A percentile compares a stretch with the other conserved stretches of the same genome.
These are phyloP conservation scores for Heliornis fulica DNA, from an alignment of 2,113 vertebrate species.

Conservation along the genomic window DNA sequence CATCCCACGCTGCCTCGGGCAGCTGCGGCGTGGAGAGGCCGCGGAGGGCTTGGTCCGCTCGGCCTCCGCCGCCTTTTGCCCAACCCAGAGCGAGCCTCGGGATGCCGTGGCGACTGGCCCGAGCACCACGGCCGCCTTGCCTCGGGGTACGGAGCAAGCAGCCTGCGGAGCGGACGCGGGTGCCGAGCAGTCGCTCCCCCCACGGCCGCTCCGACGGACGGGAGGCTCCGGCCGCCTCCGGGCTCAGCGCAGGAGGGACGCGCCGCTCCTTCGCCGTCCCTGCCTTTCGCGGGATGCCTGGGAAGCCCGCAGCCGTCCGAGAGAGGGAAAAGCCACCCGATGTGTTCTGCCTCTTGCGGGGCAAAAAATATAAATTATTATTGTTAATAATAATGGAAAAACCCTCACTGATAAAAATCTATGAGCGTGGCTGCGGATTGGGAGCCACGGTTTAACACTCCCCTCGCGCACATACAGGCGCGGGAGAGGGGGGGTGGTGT, in stretches of 20 bases:
- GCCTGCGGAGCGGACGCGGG: background rate
- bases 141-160: background rate
- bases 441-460: background rate
- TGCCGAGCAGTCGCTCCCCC: background rate
- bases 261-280: background rate
- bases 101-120: accelerated
- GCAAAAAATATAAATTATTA: too few relatives aligned
- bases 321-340: background rate
- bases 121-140: background rate
- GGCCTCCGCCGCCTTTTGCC: background rate
- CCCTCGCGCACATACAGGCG: too few relatives aligned
- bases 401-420: background rate
- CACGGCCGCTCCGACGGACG: background rate
- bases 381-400: too few relatives aligned
- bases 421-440: background rate
- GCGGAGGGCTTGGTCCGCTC: background rate
- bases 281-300: background rate
- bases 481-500: too few relatives aligned
- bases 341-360: background rate
- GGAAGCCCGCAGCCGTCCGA: too few relatives aligned
- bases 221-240: background rate
- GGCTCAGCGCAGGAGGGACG: background rate
- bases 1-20: background rate
- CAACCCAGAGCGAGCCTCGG: background rate
- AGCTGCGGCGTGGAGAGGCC: background rate